Conservation (phyloP, 2,888 invertebrate species). For the Dryococelus australis region DNA sequence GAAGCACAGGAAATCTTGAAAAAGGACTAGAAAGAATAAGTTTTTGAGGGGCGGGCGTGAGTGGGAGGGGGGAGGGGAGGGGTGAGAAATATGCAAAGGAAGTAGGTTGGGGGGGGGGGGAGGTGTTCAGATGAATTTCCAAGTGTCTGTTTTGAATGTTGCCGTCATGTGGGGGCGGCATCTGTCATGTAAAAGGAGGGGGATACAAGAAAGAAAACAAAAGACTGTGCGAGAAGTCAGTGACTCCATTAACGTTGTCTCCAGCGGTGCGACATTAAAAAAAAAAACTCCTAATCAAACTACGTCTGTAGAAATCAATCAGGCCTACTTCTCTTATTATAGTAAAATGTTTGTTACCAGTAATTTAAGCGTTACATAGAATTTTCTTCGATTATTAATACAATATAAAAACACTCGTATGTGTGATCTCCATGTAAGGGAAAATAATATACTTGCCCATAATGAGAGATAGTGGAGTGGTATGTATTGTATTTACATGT, state of each 20-base stretch:
- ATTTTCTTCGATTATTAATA: no score
- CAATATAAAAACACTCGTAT: no score
- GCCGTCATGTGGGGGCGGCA: conserved; percentile 3
- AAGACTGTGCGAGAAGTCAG: conserved; percentile 10
- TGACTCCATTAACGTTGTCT: not conserved
- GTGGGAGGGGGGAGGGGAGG: not conserved
- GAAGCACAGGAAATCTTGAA: not conserved
- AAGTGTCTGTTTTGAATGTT: conserved; percentile 24
- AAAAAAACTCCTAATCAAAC: not conserved
- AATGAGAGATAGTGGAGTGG: no score
- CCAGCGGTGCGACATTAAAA: not conserved
- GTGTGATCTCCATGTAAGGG: no score
- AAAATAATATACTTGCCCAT: no score
- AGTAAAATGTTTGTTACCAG: no score
- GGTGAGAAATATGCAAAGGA: not conserved
- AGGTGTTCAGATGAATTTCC: conserved; percentile 24
- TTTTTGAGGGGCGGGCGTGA: not conserved
- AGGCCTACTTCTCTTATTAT: no score
- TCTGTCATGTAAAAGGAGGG: conserved; percentile 5
- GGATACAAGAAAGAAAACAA: not conserved
- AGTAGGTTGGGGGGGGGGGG: not conserved
- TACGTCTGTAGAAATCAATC: not conserved
- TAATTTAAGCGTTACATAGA: no score
- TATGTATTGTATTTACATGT: no score
- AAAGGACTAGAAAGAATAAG: not conserved